A percentile compares a stretch with the other conserved stretches of the same genome.
phyloP scores from a whole-genome alignment of 2,888 invertebrate species.

The Epinotia brunnichana region DNA sequence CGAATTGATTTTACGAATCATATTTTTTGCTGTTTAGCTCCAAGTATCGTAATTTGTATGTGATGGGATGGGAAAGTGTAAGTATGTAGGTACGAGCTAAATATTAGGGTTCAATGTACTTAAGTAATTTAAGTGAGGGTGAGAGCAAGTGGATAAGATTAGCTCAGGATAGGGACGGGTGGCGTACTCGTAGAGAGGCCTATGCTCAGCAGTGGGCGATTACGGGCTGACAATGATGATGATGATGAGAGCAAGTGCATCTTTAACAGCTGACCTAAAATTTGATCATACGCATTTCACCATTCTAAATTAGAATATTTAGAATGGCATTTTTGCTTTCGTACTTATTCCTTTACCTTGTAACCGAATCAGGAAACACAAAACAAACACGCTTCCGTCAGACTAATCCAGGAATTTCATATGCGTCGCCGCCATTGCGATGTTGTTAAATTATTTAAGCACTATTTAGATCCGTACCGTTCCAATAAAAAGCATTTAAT shows the following conservation, averaged over 20 bases:
- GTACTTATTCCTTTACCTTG: not conserved
- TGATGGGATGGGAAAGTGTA: not conserved
- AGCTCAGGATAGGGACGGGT: too few relatives aligned
- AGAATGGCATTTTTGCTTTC: not conserved
- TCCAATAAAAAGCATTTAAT: not conserved
- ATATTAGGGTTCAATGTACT: not conserved
- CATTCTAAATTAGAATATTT: not conserved
- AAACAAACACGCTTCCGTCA: not conserved
- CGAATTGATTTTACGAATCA: conserved; percentile 9
- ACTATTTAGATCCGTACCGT: not conserved
- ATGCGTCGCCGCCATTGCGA: not conserved
- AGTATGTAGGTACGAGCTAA: not conserved
- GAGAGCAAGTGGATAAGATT: too few relatives aligned
- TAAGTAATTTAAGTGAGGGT: not conserved
- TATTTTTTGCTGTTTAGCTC: not conserved
- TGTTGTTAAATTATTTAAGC: not conserved
- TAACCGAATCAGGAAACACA: not conserved
- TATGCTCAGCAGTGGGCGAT: too few relatives aligned
- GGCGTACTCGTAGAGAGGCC: too few relatives aligned
- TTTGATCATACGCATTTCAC: not conserved
- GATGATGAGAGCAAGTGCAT: too few relatives aligned
- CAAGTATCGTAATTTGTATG: not conserved
- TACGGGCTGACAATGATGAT: too few relatives aligned
- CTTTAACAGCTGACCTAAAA: not conserved
- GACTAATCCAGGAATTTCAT: not conserved